phyloP scores from a whole-genome alignment of 2,797 vertebrate genomes.

The Tenualosa ilisha region DNA sequence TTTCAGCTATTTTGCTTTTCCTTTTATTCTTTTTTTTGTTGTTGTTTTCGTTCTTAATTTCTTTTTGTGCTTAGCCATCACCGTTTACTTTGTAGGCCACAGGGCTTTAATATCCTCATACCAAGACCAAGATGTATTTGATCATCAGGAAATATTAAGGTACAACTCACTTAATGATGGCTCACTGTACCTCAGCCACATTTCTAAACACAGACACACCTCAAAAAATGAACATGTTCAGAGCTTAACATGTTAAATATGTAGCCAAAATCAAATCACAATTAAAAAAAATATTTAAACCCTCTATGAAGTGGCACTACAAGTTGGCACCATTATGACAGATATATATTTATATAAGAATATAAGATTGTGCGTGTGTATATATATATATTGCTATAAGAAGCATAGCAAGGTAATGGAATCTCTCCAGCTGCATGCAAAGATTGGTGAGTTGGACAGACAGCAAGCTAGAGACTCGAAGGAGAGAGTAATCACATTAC shows the following conservation, averaged over 20 bases:
- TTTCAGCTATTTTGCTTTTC: background rate
- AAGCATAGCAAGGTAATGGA: conserved; percentile 55
- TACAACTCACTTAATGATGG: background rate
- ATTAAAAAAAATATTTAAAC: background rate
- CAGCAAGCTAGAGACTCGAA: conserved; percentile 75
- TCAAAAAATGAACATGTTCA: too few species aligned
- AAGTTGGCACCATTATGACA: conserved; percentile 63
- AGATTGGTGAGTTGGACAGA: conserved; percentile 51
- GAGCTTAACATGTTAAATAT: too few species aligned
- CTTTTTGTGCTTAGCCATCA: background rate
- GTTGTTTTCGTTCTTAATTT: background rate
- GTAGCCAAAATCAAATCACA: too few species aligned
- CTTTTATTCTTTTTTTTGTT: background rate
- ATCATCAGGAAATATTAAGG: background rate
- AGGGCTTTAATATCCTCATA: background rate
- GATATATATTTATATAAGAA: conserved; percentile 28
- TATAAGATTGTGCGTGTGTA: conserved; percentile 34
- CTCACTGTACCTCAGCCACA: background rate
- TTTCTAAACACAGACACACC: background rate
- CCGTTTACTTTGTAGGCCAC: background rate
- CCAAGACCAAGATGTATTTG: background rate
- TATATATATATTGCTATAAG: conserved; percentile 43
- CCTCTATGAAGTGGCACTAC: conserved; percentile 54
- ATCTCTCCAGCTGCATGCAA: conserved; percentile 67
- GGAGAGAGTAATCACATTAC: conserved; percentile 82